Conservation (phyloP, 1,140 invertebrate genomes). For the Neodiprion lecontei region DNA sequence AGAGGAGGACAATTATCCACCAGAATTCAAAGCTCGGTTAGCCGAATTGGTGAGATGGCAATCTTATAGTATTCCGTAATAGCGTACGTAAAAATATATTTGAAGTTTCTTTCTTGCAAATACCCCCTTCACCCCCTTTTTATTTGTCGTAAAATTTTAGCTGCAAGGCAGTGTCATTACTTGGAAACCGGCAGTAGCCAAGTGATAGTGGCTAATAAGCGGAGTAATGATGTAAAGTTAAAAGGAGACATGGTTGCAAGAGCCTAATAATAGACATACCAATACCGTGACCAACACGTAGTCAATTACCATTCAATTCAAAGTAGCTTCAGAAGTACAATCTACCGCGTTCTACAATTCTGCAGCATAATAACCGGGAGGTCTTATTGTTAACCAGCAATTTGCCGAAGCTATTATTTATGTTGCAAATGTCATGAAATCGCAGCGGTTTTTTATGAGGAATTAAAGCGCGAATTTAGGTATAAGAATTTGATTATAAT, state of each 20-base stretch:
- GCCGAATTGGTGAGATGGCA: slow-evolving; percentile 46
- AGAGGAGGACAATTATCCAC: slow-evolving; percentile 55
- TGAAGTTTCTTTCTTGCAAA: no score
- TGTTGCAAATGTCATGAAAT: not conserved
- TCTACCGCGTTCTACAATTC: not conserved
- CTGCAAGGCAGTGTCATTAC: no score
- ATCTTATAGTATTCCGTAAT: not conserved
- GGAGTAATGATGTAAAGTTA: no score
- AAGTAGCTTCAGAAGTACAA: not conserved
- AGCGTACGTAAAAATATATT: no score
- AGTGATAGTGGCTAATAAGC: no score
- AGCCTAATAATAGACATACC: not conserved
- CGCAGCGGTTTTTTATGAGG: not conserved
- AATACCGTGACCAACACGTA: not conserved
- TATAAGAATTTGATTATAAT: no score
- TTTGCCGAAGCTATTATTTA: not conserved
- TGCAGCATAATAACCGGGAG: not conserved
- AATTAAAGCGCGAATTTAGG: not conserved
- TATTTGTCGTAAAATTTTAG: no score
- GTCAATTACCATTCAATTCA: not conserved
- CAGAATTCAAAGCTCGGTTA: slow-evolving; percentile 54
- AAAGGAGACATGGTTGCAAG: no score
- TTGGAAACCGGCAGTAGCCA: no score
- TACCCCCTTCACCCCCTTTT: no score
- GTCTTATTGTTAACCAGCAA: not conserved